These are phyloP conservation scores for Calypte anna DNA, from an alignment of 2,113 vertebrate genomes.

Conservation along the genomic window DNA sequence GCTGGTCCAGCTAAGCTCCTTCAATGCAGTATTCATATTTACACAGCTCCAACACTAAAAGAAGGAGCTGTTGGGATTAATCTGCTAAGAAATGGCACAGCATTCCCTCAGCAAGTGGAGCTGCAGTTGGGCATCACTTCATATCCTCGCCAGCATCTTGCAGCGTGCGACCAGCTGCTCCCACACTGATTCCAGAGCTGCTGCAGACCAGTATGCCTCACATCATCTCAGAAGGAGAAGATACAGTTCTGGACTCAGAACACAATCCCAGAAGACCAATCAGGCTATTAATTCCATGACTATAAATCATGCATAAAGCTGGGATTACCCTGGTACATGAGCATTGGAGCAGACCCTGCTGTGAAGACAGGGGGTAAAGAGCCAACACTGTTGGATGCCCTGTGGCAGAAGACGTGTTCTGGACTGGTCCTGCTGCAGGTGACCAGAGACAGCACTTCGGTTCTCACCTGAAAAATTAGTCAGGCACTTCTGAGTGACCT, in stretches of 20 bases:
- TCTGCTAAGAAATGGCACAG: background rate
- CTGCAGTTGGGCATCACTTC: background rate
- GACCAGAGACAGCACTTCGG: background rate
- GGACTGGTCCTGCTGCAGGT: background rate
- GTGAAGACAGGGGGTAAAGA: background rate
- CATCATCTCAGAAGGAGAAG: background rate
- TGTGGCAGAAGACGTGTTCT: background rate
- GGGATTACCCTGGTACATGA: background rate
- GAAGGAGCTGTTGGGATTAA: background rate
- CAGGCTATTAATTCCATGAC: background rate
- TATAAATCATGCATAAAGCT: background rate
- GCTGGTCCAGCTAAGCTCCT: background rate
- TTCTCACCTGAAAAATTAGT: background rate
- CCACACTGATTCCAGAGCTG: fast-evolving
- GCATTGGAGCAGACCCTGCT: fast-evolving
- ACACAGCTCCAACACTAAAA: background rate
- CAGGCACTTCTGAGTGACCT: background rate
- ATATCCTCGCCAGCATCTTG: fast-evolving
- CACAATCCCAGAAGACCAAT: background rate
- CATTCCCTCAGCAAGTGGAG: fast-evolving
- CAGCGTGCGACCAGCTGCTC: background rate
- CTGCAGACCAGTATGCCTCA: background rate
- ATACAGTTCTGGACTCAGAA: fast-evolving
- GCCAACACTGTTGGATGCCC: fast-evolving
- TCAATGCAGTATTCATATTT: background rate